Conservation (phyloP, 2,888 invertebrate species). For the Leptinotarsa haldemani region DNA sequence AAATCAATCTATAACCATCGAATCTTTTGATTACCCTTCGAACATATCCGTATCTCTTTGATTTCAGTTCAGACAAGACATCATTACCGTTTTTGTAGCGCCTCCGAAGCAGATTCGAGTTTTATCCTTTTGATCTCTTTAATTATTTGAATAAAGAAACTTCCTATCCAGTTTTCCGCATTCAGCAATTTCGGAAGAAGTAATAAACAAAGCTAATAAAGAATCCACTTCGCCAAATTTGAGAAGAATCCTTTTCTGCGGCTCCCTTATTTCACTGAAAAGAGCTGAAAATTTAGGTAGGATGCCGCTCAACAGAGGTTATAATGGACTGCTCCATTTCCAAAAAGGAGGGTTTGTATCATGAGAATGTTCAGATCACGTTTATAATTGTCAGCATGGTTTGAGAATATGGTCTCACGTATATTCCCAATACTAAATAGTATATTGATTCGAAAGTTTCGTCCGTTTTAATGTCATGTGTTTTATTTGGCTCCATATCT, state of each 20-base stretch:
- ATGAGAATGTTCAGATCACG: too few species aligned
- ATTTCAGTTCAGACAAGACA: neutral
- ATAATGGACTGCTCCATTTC: neutral
- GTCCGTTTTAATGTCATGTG: too few species aligned
- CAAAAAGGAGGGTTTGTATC: neutral
- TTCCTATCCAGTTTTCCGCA: slow-evolving; percentile 10
- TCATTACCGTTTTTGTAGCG: slow-evolving; percentile 9
- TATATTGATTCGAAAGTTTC: too few species aligned
- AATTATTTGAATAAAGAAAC: slow-evolving; percentile 20
- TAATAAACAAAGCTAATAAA: slow-evolving; percentile 16
- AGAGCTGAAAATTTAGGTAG: neutral
- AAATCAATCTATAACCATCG: neutral
- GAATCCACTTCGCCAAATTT: slow-evolving; percentile 18
- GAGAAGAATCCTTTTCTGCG: slow-evolving; percentile 10
- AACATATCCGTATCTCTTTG: neutral
- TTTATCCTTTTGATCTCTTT: slow-evolving; percentile 13
- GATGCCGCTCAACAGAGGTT: neutral
- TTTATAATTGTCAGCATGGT: too few species aligned
- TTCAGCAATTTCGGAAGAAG: slow-evolving; percentile 9
- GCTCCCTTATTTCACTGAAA: neutral
- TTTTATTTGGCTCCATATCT: too few species aligned
- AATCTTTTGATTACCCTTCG: neutral
- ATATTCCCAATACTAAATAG: too few species aligned
- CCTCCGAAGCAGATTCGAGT: neutral
- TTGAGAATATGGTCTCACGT: too few species aligned